Percentiles rank a stretch among this genome's conserved stretches.
Conservation (phyloP, 2,888 invertebrate species). For the Sarcophaga carnaria region DNA sequence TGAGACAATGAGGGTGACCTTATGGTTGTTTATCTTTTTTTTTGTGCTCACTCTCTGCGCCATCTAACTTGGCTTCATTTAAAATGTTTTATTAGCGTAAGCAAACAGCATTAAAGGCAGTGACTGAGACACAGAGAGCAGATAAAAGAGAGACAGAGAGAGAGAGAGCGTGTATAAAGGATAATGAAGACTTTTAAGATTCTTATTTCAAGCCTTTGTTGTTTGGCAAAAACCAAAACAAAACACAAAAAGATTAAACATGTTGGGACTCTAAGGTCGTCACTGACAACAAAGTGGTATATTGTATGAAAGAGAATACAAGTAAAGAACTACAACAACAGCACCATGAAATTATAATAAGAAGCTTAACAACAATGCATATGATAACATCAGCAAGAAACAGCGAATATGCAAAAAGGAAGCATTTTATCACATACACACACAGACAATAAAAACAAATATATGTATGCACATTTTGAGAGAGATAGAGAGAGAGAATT, state of each 20-base stretch:
- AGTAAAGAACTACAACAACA: background rate
- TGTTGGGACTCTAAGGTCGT: conserved; percentile 47
- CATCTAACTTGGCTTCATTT: background rate
- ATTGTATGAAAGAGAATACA: background rate
- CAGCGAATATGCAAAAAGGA: background rate
- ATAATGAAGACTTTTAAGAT: background rate
- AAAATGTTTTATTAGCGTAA: conserved; percentile 4
- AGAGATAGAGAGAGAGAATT: background rate
- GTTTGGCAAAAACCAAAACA: background rate
- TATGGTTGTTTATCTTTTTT: background rate
- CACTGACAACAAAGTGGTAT: conserved; percentile 38
- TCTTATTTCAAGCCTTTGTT: background rate
- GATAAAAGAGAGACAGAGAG: background rate
- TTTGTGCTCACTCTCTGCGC: background rate
- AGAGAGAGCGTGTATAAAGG: background rate
- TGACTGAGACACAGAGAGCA: background rate
- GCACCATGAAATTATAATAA: background rate
- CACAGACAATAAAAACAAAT: conserved; percentile 5
- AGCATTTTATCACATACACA: too few species aligned
- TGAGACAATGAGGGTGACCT: background rate
- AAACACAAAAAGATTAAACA: conserved; percentile 40
- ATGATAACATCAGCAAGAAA: background rate
- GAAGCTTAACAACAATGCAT: background rate
- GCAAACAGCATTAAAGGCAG: background rate
- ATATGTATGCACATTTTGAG: background rate